Percentiles rank a stretch among this genome's conserved stretches.
Evolutionary conservation across 2,113 vertebrate species (phyloP).

Genomic region (Nothoprocta perdicaria): DNA sequence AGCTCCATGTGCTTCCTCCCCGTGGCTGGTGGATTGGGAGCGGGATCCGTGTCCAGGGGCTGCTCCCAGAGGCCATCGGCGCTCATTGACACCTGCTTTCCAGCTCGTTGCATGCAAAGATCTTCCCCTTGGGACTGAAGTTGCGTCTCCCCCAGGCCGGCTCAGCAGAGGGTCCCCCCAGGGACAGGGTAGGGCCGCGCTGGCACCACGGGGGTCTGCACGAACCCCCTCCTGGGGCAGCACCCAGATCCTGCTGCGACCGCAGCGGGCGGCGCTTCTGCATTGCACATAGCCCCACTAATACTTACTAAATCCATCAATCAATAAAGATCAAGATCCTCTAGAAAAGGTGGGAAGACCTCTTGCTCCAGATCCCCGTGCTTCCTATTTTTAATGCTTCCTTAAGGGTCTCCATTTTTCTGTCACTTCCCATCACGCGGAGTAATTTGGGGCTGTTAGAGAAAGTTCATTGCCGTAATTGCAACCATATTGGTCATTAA

Average conservation of each 20-base stretch:
- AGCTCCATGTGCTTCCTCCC: too few relatives aligned
- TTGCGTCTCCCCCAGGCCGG: too few relatives aligned
- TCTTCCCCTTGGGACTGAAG: too few relatives aligned
- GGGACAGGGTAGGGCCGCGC: too few relatives aligned
- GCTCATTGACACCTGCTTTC: too few relatives aligned
- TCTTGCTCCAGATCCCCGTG: background rate
- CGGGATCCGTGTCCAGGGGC: too few relatives aligned
- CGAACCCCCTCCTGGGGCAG: background rate
- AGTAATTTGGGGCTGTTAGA: constrained; percentile 73
- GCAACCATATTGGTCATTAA: constrained; percentile 75
- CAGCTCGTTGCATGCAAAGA: too few relatives aligned
- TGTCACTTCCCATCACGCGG: constrained; percentile 72
- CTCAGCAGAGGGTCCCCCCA: too few relatives aligned
- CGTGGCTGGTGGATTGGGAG: too few relatives aligned
- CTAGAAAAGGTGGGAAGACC: background rate
- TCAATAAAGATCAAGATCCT: background rate
- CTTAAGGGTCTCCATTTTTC: constrained; percentile 70
- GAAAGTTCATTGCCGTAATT: constrained; percentile 76
- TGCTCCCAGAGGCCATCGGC: too few relatives aligned
- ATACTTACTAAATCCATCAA: background rate
- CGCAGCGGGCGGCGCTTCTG: background rate
- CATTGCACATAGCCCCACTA: background rate
- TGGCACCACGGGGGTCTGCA: too few relatives aligned
- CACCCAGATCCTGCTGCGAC: background rate
- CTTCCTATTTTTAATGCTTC: constrained; percentile 46